These are phyloP conservation scores for Hypselothyrea guttata DNA, from an alignment of 2,888 invertebrate species.

Conservation along the genomic window DNA sequence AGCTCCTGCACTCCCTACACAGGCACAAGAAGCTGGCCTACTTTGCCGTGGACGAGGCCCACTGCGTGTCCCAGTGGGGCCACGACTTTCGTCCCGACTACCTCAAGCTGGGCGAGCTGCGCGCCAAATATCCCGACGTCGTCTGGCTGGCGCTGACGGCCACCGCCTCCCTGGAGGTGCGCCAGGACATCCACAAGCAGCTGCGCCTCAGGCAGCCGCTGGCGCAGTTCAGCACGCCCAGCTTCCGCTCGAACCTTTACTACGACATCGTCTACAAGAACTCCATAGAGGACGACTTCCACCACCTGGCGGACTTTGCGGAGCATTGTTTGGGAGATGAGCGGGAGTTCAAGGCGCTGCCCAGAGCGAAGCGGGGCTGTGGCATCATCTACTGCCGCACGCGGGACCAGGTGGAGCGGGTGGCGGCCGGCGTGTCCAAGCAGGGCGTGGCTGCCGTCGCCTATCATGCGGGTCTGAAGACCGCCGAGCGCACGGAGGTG, in stretches of 20 bases:
- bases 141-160: slow-evolving; percentile 97
- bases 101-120: slow-evolving; percentile 90
- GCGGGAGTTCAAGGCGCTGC: slow-evolving; percentile 53
- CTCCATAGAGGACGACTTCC: slow-evolving; percentile 89
- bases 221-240: slow-evolving; percentile 90
- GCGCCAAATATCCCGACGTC: slow-evolving; percentile 86
- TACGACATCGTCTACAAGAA: slow-evolving; percentile 97
- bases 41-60: slow-evolving; percentile 98
- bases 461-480: slow-evolving; percentile 94
- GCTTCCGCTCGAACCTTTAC: slow-evolving; percentile 95
- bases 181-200: slow-evolving; percentile 90
- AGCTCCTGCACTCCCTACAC: slow-evolving; percentile 86
- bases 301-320: slow-evolving; percentile 90
- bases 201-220: slow-evolving; percentile 87
- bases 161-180: slow-evolving; percentile 92
- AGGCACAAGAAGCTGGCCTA: slow-evolving; percentile 91
- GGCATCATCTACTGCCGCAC: slow-evolving; percentile 98
- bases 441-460: slow-evolving; percentile 90
- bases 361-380: slow-evolving; percentile 84
- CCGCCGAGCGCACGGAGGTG: slow-evolving; percentile 87
- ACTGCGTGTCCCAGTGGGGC: slow-evolving; percentile 99
- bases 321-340: slow-evolving; percentile 85
- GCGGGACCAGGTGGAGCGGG: slow-evolving; percentile 92
- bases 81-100: slow-evolving; percentile 99
- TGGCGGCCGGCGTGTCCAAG: slow-evolving; percentile 88